phyloP scores from a whole-genome alignment of 1,140 invertebrate species.

The Diabrotica virgifera region DNA sequence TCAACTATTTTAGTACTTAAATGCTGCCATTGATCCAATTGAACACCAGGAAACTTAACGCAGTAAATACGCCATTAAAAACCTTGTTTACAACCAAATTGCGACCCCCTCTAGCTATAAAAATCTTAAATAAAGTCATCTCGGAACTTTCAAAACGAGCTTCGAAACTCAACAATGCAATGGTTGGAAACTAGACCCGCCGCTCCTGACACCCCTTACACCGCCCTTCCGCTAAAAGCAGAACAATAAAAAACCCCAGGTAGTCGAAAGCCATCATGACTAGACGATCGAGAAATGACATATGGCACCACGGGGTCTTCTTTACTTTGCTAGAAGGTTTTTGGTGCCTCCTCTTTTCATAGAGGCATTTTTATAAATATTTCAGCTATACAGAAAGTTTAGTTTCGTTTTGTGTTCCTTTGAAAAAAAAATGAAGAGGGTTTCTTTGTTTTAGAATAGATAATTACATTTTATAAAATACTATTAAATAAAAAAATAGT shows the following conservation, averaged over 20 bases:
- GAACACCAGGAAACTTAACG: too few species aligned
- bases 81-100: too few species aligned
- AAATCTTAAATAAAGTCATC: conserved; percentile 33
- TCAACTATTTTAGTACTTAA: too few species aligned
- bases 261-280: conserved; percentile 20
- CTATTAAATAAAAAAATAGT: too few species aligned
- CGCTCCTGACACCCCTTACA: not conserved
- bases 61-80: too few species aligned
- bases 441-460: too few species aligned
- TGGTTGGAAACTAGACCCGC: not conserved
- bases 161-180: conserved; percentile 9
- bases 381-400: not conserved
- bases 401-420: too few species aligned
- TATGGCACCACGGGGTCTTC: conserved; percentile 11
- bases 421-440: too few species aligned
- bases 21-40: too few species aligned
- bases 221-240: not conserved
- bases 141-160: conserved; percentile 21
- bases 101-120: not conserved
- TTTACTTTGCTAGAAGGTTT: not conserved
- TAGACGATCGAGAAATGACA: conserved; percentile 19
- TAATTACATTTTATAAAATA: too few species aligned
- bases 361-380: not conserved
- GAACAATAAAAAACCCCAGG: conserved; percentile 21
- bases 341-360: conserved; percentile 6